Base-by-base conservation (phyloP, 2,797 vertebrate species). In the Aphelocoma californica region DNA sequence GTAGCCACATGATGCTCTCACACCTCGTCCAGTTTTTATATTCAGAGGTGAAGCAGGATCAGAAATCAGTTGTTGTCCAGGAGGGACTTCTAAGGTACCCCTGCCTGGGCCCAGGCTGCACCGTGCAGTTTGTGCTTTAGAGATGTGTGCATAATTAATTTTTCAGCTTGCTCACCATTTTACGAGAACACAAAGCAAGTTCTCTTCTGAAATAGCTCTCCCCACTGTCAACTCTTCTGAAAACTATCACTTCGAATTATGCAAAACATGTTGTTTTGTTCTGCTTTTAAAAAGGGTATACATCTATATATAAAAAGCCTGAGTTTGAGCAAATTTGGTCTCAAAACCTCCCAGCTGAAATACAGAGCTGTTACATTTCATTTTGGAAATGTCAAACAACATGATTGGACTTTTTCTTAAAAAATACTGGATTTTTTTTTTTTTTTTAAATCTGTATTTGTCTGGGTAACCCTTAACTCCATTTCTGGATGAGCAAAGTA, bases 171-270 rank as follows among this genome's bases (percentile, higher is more conserved):
- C 65, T 96, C 61, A 69, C 91, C 45, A 80, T 87, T 95, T 94
- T 90, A 80, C 48, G 71, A 64, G 83, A 77, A 54, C 83, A 82
- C 64, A 92, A 95, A 93, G 67, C 67, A 85, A 90, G 83, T 89
- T 95, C 85, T 91, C 78, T 74, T 92, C 86, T 92, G 88, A 93
- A 95, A 95, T 53, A 92, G 29, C 60, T 91, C 84, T 92, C 62
- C 40, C 77, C 34, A 56, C 91, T 95, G 92, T 92, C 87, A 74
- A 89, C 24, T 94, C 53, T 89, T 92, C 91, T 87, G 89, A 93
- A 87, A 92, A 87, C 87, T 74, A 89, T 95, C 93, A 88, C 91
- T 95, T 92, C 28, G 34, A 91, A 86, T 96, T 94, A 97, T 86
- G 65, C 62, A 93, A 96, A 96, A 83, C 71, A 64, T 74, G 72